These are phyloP conservation scores for Varanus salvator DNA, from an alignment of 2,113 vertebrate genomes.

Conservation along the genomic window DNA sequence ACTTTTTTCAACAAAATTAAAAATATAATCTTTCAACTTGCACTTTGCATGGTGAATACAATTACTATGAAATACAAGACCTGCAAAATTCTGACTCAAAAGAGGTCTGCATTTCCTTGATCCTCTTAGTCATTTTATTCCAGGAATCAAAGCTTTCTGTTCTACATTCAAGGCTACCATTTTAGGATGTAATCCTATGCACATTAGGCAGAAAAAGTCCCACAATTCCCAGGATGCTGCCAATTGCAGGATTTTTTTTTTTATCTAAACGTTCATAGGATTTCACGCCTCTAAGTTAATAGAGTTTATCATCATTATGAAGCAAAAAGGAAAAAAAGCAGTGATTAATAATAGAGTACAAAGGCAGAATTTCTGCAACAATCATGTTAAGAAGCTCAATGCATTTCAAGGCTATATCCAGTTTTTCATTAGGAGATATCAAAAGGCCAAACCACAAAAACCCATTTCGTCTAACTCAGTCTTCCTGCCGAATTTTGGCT, in stretches of 20 bases:
- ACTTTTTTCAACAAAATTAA: neutral
- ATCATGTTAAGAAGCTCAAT: neutral
- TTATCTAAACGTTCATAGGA: no score
- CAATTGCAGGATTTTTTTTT: no score
- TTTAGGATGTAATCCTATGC: neutral
- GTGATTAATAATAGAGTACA: neutral
- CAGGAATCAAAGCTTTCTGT: neutral
- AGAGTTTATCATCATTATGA: neutral
- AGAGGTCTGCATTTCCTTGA: neutral
- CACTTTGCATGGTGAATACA: neutral
- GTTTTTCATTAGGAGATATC: neutral
- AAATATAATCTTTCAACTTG: neutral
- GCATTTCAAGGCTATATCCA: neutral
- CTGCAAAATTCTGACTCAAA: neutral
- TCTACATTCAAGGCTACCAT: neutral
- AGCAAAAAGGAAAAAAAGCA: neutral
- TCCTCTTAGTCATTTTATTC: neutral
- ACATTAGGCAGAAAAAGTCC: no score
- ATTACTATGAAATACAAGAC: neutral
- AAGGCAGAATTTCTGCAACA: neutral
- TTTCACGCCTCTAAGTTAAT: neutral
- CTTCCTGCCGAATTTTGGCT: no score
- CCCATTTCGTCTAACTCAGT: no score
- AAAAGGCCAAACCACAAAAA: neutral
- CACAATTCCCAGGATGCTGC: no score